Evolutionary conservation across 2,113 vertebrate species (phyloP).

Genomic region (Pomatostomus ruficeps): DNA sequence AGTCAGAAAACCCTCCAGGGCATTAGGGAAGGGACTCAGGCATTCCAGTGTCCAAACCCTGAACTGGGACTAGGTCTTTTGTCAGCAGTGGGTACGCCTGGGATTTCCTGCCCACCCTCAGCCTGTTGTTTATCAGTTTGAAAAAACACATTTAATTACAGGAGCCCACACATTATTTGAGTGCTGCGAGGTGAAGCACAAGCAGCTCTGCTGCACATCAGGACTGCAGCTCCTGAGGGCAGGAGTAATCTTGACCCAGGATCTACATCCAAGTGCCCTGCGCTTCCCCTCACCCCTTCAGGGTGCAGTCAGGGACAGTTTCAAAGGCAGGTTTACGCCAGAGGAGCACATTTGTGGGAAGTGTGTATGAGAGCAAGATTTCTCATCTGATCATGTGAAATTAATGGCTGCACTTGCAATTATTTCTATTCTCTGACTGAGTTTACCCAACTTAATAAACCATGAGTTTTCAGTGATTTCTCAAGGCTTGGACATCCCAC

Average conservation of each 20-base stretch:
- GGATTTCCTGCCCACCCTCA: not conserved
- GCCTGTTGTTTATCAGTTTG: not conserved
- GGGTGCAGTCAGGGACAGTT: not conserved
- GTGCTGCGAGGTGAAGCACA: not conserved
- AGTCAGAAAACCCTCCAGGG: not conserved
- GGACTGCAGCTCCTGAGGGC: not conserved
- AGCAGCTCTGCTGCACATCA: not conserved
- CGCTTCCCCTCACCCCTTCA: not conserved
- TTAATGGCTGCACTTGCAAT: not conserved
- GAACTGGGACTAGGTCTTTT: not conserved
- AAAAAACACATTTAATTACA: not conserved
- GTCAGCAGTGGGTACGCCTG: rapidly evolving
- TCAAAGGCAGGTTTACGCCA: conserved; percentile 5
- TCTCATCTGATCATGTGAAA: not conserved
- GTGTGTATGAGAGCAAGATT: not conserved
- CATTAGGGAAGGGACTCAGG: not conserved
- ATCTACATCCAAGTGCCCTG: not conserved
- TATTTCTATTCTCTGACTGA: not conserved
- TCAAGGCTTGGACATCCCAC: not conserved
- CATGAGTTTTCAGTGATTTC: not conserved
- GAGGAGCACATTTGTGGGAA: not conserved
- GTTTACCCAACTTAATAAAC: not conserved
- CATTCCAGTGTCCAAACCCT: rapidly evolving
- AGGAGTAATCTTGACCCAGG: not conserved
- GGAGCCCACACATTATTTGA: not conserved